Evolutionary conservation across 2,797 vertebrate species (phyloP).

Genomic region (Gymnoscopelus braueri): DNA sequence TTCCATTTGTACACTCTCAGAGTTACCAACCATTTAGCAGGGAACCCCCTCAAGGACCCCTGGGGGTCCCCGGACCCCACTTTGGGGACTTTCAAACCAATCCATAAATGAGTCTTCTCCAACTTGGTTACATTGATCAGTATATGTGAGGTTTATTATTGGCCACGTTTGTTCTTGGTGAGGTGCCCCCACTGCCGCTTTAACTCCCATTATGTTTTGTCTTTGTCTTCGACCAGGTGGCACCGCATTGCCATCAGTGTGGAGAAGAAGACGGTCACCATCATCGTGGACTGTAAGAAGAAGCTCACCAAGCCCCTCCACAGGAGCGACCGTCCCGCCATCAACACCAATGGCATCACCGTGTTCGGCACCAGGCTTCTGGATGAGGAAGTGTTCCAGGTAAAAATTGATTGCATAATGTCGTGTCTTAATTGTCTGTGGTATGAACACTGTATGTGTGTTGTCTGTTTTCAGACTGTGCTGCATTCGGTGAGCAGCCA

Average conservation of each 20-base stretch:
- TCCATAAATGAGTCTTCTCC: no score
- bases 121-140: no score
- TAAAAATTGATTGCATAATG: slow-evolving; percentile 60
- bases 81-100: no score
- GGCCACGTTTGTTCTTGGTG: no score
- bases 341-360: slow-evolving; percentile 90
- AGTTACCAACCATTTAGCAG: no score
- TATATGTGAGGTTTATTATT: no score
- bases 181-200: not conserved
- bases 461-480: not conserved
- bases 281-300: slow-evolving; percentile 96
- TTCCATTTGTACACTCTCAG: no score
- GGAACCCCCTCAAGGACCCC: no score
- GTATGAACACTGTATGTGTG: no score
- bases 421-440: no score
- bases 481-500: not conserved
- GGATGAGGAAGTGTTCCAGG: slow-evolving; percentile 96
- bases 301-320: slow-evolving; percentile 89
- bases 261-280: slow-evolving; percentile 94
- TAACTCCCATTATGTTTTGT: slow-evolving; percentile 9
- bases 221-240: slow-evolving; percentile 85
- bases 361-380: slow-evolving; percentile 94
- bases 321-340: slow-evolving; percentile 85
- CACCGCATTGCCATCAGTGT: slow-evolving; percentile 97
- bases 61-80: no score